These are phyloP conservation scores for Pitta sordida DNA, from an alignment of 2,113 vertebrate species.

Conservation along the genomic window DNA sequence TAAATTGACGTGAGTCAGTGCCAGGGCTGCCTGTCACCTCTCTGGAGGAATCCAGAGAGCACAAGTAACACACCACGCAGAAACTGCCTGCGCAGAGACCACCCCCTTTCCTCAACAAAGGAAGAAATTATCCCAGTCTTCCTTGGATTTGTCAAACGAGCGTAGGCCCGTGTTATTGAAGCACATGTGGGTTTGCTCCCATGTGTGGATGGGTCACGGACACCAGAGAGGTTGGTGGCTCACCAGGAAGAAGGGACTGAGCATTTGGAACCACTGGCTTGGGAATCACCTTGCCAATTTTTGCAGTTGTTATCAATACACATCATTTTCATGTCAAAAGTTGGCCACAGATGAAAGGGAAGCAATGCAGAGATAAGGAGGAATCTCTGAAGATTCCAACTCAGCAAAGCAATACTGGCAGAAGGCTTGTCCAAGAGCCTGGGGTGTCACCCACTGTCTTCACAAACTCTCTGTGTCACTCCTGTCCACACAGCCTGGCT, in stretches of 20 bases:
- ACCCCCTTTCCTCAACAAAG: conserved; percentile 6
- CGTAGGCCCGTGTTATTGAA: background rate
- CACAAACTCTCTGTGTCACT: background rate
- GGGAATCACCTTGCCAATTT: background rate
- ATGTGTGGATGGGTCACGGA: background rate
- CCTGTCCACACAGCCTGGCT: background rate
- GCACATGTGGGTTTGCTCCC: background rate
- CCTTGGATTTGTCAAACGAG: conserved; percentile 13
- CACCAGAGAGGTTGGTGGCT: background rate
- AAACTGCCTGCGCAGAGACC: background rate
- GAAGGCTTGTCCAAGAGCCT: background rate
- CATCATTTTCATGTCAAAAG: background rate
- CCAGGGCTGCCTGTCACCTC: background rate
- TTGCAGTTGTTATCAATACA: background rate
- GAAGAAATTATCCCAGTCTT: background rate
- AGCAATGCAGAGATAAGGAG: background rate
- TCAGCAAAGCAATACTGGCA: background rate
- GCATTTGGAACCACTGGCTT: background rate
- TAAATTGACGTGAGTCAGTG: background rate
- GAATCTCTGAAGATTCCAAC: background rate
- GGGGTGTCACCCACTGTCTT: rapidly evolving
- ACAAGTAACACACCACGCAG: background rate
- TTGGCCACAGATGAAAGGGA: background rate
- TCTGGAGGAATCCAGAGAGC: background rate
- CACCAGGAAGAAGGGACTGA: background rate